Conservation (phyloP, 2,797 vertebrate species). For the Xerus rutilus region DNA sequence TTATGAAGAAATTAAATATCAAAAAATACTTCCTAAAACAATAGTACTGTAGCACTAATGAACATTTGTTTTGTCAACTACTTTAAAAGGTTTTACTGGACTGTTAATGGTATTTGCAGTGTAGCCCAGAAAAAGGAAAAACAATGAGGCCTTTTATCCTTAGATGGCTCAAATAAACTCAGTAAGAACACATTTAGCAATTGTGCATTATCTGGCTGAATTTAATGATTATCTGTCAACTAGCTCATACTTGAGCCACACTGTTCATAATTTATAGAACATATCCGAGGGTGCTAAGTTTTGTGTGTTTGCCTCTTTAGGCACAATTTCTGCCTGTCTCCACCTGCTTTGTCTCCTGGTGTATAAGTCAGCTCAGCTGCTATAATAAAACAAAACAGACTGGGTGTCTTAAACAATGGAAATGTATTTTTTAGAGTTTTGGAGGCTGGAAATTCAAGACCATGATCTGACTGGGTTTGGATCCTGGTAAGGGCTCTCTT, state of each 20-base stretch:
- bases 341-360: background rate
- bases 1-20: constrained; percentile 42
- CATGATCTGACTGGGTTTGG: background rate
- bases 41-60: background rate
- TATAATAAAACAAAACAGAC: background rate
- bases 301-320: background rate
- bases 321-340: background rate
- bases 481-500: background rate
- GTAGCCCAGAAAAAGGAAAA: background rate
- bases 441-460: background rate
- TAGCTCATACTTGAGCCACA: background rate
- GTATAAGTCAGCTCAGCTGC: background rate
- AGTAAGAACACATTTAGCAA: background rate
- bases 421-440: background rate
- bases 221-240: background rate
- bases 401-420: background rate
- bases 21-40: constrained; percentile 33
- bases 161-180: background rate
- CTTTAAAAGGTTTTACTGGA: constrained; percentile 11
- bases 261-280: background rate
- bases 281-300: background rate
- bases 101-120: background rate
- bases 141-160: background rate
- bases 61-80: constrained; percentile 33
- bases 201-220: background rate